Evolutionary conservation across 35 echinoderm and acorn worm species (phyloP).

Genomic region (Amphiura filiformis): DNA sequence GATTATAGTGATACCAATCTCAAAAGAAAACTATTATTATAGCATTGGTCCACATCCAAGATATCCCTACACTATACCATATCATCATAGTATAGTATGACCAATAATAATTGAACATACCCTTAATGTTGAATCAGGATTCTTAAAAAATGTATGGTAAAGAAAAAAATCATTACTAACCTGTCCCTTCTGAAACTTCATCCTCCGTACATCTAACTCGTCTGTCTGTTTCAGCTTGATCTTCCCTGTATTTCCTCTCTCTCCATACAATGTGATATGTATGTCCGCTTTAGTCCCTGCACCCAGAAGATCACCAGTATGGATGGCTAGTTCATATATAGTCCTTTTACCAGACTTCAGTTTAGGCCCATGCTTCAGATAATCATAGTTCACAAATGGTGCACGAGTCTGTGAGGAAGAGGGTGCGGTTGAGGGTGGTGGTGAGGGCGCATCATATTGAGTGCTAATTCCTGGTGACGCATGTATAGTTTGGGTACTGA

Average conservation of each 20-base stretch:
- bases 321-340: conserved; percentile 88
- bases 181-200: conserved; percentile 96
- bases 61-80: too few species aligned
- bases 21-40: too few species aligned
- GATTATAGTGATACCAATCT: too few species aligned
- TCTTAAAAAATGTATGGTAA: too few species aligned
- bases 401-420: conserved; percentile 36
- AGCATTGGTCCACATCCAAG: too few species aligned
- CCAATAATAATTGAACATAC: too few species aligned
- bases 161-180: too few species aligned
- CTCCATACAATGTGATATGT: conserved; percentile 82
- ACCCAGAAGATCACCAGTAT: conserved; percentile 86
- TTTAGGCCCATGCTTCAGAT: conserved; percentile 84
- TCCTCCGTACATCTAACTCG: conserved; percentile 48
- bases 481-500: background rate
- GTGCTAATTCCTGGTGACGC: background rate
- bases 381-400: conserved; percentile 68
- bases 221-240: conserved; percentile 95
- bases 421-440: conserved; percentile 34
- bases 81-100: too few species aligned
- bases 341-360: conserved; percentile 91
- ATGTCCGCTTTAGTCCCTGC: conserved; percentile 93
- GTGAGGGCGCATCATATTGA: background rate
- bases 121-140: too few species aligned
- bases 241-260: conserved; percentile 96